Conservation (phyloP, 2,888 invertebrate genomes). For the Osmoderma eremita region DNA sequence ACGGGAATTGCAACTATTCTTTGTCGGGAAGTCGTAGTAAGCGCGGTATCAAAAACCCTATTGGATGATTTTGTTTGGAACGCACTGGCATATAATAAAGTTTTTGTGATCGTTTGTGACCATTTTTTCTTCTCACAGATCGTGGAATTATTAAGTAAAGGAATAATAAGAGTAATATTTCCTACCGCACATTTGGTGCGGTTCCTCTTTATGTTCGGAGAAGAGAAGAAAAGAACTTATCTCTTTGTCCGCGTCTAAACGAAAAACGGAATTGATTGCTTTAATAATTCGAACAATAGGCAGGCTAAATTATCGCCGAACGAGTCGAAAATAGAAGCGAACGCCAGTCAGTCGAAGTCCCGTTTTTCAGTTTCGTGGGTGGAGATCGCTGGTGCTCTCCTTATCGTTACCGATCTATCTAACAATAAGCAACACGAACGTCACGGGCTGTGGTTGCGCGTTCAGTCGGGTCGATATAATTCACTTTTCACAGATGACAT, state of each 20-base stretch:
- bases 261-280: constrained; percentile 21
- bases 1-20: background rate
- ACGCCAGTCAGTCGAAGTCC: constrained; percentile 8
- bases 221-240: too few relatives aligned
- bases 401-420: constrained; percentile 20
- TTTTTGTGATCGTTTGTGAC: too few relatives aligned
- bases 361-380: constrained; percentile 7
- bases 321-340: constrained; percentile 12
- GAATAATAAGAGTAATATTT: background rate
- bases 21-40: too few relatives aligned
- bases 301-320: constrained; percentile 17
- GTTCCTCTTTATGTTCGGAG: too few relatives aligned
- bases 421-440: constrained; percentile 12
- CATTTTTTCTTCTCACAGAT: too few relatives aligned
- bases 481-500: constrained; percentile 16
- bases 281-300: constrained; percentile 18
- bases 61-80: too few relatives aligned
- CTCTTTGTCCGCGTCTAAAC: background rate
- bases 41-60: too few relatives aligned
- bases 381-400: background rate
- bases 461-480: constrained; percentile 17
- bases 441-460: background rate
- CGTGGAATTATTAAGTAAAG: too few relatives aligned
- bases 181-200: background rate
- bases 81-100: too few relatives aligned